Percentiles rank a stretch among this genome's conserved stretches.
These are phyloP conservation scores for Hypanus sabinus DNA, from an alignment of 2,113 vertebrate genomes.

Conservation along the genomic window DNA sequence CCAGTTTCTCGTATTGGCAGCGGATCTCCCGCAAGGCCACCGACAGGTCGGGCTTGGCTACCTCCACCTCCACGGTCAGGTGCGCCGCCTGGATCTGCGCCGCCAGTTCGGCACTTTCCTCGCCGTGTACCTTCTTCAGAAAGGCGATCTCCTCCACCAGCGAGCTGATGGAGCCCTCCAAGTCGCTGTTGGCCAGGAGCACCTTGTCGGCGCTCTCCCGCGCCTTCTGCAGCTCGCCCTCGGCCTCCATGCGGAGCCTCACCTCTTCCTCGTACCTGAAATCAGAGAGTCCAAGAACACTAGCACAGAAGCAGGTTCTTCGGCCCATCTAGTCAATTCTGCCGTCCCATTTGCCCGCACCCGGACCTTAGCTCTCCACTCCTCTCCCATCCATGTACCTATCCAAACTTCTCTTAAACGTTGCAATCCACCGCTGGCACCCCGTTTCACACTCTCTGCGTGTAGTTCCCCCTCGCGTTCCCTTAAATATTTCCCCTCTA, in stretches of 20 bases:
- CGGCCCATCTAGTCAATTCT: too few species aligned
- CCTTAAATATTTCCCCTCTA: too few species aligned
- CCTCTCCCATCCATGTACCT: too few species aligned
- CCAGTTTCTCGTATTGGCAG: slow-evolving; percentile 64
- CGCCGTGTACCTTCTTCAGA: slow-evolving; percentile 63
- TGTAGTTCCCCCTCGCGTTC: too few species aligned
- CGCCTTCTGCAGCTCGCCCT: slow-evolving; percentile 53
- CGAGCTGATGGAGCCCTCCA: slow-evolving; percentile 59
- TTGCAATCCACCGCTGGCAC: too few species aligned
- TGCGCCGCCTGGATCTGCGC: slow-evolving; percentile 56
- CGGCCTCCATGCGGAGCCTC: slow-evolving; percentile 47
- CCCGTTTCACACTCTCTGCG: too few species aligned
- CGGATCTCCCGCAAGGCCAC: slow-evolving; percentile 64
- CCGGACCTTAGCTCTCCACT: too few species aligned
- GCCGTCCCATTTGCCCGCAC: too few species aligned
- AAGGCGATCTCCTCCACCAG: slow-evolving; percentile 64
- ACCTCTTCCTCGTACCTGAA: slow-evolving; percentile 54
- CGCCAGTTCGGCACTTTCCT: slow-evolving; percentile 58
- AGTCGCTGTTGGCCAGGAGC: slow-evolving; percentile 53
- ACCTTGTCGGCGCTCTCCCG: slow-evolving; percentile 55
- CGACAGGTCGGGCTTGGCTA: slow-evolving; percentile 60
- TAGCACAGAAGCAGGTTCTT: too few species aligned
- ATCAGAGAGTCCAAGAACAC: too few species aligned
- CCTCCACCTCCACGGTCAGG: slow-evolving; percentile 54
- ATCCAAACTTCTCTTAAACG: too few species aligned